A percentile compares a stretch with the other conserved stretches of the same genome.
Evolutionary conservation across 2,113 vertebrate species (phyloP).

Genomic region (Chitala chitala): DNA sequence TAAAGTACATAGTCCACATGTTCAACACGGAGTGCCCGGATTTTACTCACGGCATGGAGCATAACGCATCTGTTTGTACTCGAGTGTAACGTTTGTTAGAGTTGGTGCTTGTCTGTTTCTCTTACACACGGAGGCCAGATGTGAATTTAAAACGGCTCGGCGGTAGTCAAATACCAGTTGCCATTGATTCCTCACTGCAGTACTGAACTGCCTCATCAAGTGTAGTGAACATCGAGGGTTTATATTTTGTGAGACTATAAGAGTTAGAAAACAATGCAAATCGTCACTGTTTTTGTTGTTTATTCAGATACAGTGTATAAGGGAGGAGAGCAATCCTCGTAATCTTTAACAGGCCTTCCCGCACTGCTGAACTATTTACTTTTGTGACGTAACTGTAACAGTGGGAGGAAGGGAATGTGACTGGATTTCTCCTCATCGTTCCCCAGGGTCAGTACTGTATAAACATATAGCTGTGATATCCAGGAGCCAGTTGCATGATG

Average conservation of each 20-base stretch:
- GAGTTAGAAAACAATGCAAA: too few relatives aligned
- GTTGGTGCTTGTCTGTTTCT: constrained; percentile 57
- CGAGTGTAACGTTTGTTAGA: constrained; percentile 43
- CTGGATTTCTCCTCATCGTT: constrained; percentile 19
- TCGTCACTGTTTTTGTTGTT: background rate
- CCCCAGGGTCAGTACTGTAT: background rate
- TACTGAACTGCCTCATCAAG: background rate
- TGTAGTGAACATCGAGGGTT: background rate
- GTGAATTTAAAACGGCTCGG: constrained; percentile 46
- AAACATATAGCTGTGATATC: constrained; percentile 11
- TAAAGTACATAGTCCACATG: too few relatives aligned
- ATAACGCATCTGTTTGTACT: constrained; percentile 42
- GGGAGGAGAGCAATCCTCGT: background rate
- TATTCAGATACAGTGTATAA: background rate
- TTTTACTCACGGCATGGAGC: background rate
- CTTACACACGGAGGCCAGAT: constrained; percentile 44
- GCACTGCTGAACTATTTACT: constrained; percentile 13
- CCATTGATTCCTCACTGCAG: constrained; percentile 44
- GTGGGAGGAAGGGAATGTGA: constrained; percentile 18
- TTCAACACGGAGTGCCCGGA: background rate
- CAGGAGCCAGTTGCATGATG: background rate
- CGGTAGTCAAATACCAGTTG: constrained; percentile 48
- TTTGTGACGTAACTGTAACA: constrained; percentile 19
- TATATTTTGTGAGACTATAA: background rate
- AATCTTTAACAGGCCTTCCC: constrained; percentile 1